Conservation (phyloP, 2,113 vertebrate species). For the Peromyscus maniculatus region DNA sequence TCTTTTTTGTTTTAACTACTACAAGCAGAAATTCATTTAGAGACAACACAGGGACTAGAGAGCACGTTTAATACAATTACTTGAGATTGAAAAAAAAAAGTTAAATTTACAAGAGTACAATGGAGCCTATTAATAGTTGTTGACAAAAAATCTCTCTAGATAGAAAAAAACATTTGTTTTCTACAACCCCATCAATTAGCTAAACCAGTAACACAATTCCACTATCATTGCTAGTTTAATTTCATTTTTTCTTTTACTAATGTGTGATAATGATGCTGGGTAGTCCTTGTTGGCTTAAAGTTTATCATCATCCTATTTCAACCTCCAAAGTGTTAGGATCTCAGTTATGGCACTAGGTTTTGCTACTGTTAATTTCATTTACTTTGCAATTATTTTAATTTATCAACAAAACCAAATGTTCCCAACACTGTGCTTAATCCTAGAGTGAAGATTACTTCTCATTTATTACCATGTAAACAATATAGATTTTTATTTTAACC, state of each 20-base stretch:
- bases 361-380: not conserved
- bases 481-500: not conserved
- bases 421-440: too few relatives aligned
- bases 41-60: not conserved
- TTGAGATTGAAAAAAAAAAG: not conserved
- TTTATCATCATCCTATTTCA: too few relatives aligned
- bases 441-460: too few relatives aligned
- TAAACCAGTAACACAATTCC: not conserved
- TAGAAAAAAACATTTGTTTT: not conserved
- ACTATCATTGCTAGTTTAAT: not conserved
- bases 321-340: not conserved
- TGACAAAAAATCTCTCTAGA: too few relatives aligned
- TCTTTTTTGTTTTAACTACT: not conserved
- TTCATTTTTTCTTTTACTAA: not conserved
- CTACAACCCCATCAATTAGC: not conserved
- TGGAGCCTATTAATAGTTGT: too few relatives aligned
- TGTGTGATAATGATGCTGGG: rapidly evolving
- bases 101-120: not conserved
- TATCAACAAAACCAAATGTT: not conserved
- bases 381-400: not conserved
- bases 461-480: not conserved
- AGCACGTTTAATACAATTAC: not conserved
- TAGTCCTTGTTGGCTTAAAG: too few relatives aligned
- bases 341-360: too few relatives aligned
- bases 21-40: not conserved